Percentiles rank a stretch among this genome's conserved stretches.
Evolutionary conservation across 1,140 invertebrate species (phyloP).

Genomic region (Nilaparvata lugens): DNA sequence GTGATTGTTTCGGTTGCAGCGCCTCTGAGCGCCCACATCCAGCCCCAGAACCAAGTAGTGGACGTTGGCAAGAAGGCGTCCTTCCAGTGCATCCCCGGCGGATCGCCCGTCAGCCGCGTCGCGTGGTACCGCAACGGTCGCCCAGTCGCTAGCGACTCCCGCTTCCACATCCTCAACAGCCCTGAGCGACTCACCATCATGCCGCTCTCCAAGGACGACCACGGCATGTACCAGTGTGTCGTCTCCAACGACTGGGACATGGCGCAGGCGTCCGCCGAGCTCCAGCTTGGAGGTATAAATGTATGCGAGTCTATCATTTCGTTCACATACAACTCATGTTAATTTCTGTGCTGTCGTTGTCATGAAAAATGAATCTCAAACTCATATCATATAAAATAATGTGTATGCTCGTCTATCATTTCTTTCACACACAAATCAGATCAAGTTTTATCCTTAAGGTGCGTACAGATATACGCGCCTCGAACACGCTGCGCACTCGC

Average conservation of each 20-base stretch:
- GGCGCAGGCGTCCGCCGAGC: slow-evolving; percentile 69
- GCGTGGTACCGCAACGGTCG: slow-evolving; percentile 74
- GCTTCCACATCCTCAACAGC: slow-evolving; percentile 24
- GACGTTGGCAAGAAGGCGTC: slow-evolving; percentile 71
- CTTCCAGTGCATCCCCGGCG: slow-evolving; percentile 78
- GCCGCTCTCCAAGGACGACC: slow-evolving; percentile 62
- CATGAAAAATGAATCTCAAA: no score
- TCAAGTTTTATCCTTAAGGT: no score
- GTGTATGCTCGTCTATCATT: no score
- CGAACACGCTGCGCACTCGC: no score
- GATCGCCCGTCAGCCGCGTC: slow-evolving; percentile 68
- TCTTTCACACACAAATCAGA: background rate
- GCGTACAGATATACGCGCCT: no score
- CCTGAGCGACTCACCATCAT: slow-evolving; percentile 47
- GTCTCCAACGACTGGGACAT: slow-evolving; percentile 77
- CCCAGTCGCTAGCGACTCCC: slow-evolving; percentile 17
- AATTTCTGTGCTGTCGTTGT: no score
- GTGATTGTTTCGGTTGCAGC: slow-evolving; percentile 37
- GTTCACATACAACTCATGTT: background rate
- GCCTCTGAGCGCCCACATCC: slow-evolving; percentile 59
- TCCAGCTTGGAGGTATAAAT: slow-evolving; percentile 66
- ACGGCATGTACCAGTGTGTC: slow-evolving; percentile 86
- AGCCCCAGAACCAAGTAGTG: slow-evolving; percentile 62
- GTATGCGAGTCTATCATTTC: background rate
- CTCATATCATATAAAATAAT: no score